A percentile compares a stretch with the other conserved stretches of the same genome.
phyloP scores from a whole-genome alignment of 2,797 vertebrate genomes.

The Odontamblyopus lacepedii region DNA sequence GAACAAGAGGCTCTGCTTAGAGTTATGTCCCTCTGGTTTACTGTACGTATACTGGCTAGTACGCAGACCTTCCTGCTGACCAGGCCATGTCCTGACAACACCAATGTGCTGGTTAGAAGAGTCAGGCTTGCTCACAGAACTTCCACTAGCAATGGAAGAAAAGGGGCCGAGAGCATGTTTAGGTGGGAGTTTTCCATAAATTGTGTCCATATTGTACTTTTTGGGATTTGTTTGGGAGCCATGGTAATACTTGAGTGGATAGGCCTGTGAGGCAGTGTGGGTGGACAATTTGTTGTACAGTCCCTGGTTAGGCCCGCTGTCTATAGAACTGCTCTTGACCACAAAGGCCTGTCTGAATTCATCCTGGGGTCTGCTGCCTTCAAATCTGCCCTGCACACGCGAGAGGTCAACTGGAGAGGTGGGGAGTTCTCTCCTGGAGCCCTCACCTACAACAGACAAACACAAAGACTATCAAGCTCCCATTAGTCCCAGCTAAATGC shows the following conservation, averaged over 20 bases:
- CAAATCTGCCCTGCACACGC: slow-evolving; percentile 7
- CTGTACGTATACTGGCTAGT: background rate
- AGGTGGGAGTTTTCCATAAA: background rate
- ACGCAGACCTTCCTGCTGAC: accelerated
- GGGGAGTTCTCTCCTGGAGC: background rate
- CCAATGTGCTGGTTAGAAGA: background rate
- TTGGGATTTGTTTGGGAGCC: slow-evolving; percentile 1
- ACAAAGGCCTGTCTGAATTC: slow-evolving; percentile 46
- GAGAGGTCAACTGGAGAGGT: slow-evolving; percentile 38
- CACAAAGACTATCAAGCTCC: background rate
- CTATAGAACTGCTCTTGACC: slow-evolving; percentile 12
- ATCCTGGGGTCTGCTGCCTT: slow-evolving; percentile 41
- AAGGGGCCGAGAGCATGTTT: background rate
- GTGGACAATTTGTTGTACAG: background rate
- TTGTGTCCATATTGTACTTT: accelerated
- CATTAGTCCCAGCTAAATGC: too few species aligned
- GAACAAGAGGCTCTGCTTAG: background rate
- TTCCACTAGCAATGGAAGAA: slow-evolving; percentile 10
- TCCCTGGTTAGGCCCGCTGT: background rate
- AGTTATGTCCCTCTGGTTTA: background rate
- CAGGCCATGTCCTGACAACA: background rate
- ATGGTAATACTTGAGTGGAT: background rate
- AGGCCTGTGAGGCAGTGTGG: background rate
- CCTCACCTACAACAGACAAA: slow-evolving; percentile 14
- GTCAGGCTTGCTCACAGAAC: background rate